A percentile compares a stretch with the other conserved stretches of the same genome.
Conservation (phyloP, 2,888 invertebrate genomes). For the Chalcis sispes region DNA sequence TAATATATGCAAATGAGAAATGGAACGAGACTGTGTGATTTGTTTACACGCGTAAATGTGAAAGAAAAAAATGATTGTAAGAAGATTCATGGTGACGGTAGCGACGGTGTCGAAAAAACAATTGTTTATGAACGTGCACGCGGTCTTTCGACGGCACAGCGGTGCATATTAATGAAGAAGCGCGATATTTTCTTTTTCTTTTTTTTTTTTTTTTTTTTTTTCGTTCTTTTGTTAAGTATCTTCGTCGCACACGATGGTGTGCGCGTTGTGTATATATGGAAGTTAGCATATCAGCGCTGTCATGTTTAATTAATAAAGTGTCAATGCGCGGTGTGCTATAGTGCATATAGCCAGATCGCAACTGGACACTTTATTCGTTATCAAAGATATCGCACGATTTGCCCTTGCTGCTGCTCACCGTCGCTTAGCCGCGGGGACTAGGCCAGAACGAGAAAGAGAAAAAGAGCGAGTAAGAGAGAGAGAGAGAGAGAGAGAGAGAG, state of each 20-base stretch:
- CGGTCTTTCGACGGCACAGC: background rate
- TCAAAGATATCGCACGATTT: constrained; percentile 36
- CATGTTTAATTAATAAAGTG: constrained; percentile 35
- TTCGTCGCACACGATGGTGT: too few relatives aligned
- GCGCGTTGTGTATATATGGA: background rate
- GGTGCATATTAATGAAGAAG: background rate
- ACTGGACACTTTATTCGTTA: constrained; percentile 7
- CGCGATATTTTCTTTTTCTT: too few relatives aligned
- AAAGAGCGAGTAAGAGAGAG: background rate
- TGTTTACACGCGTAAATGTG: too few relatives aligned
- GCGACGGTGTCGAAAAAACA: too few relatives aligned
- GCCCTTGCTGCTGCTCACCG: too few relatives aligned
- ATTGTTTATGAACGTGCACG: too few relatives aligned
- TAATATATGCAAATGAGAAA: too few relatives aligned
- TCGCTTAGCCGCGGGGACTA: background rate
- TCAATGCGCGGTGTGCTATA: too few relatives aligned
- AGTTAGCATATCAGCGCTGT: constrained; percentile 5
- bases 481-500: constrained; percentile 2
- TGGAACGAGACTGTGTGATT: too few relatives aligned
- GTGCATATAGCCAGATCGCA: too few relatives aligned
- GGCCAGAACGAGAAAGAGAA: background rate
- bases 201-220: background rate
- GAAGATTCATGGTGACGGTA: too few relatives aligned
- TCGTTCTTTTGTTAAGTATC: background rate
- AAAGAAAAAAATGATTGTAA: too few relatives aligned